Base-by-base conservation (phyloP, 2,113 vertebrate species). In the Chloropsis hardwickii region DNA sequence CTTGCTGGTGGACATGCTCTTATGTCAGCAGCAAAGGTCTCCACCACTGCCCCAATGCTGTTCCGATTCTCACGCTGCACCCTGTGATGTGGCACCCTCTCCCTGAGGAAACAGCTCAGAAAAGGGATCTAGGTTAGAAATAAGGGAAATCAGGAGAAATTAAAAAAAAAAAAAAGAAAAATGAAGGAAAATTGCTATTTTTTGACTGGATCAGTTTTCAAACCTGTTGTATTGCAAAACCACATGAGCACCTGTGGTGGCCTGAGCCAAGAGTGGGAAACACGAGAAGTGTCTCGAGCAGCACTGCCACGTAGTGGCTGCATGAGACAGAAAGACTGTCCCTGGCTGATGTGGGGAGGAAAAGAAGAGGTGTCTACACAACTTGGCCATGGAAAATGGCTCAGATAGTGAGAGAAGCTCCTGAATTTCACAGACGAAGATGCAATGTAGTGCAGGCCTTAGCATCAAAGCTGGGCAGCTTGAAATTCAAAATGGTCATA, bases 31-130 rank as follows among this genome's bases (percentile, higher is more conserved):
- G 51, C 9, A 7, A 71, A 54, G 15, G 20, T 54, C 17, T 81
- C 37, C 0, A 1, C 47, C 16, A 8, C 3, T 8, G 11, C 12
- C 5, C 9, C 22, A 2, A 0, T 33, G 24, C 15, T 0, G 0
- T 60, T 47, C 27, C 3, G 1, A 1, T 87, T 84, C 40, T 70
- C 42, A 65, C 37, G 12, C 8, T 2, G 0, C 15, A 35, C 5
- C 17, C 77, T 24, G 16, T 0, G 0, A 23, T 73, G 22, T 65
- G n/a, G 40, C 51, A 51, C 4, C 24, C 4, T 85, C 40, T 81
- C 14, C 27, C 14, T 47, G 33, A 45, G 48, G 57, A 88, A 90
- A 40, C 9, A 71, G 48, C 35, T 85, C 70, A 56, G 66, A 64
- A 44, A 50, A 79, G 33, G 15, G 40, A 39, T 45, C 33, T 50